phyloP scores from a whole-genome alignment of 2,113 vertebrate genomes.

The Anoura caudifer region DNA sequence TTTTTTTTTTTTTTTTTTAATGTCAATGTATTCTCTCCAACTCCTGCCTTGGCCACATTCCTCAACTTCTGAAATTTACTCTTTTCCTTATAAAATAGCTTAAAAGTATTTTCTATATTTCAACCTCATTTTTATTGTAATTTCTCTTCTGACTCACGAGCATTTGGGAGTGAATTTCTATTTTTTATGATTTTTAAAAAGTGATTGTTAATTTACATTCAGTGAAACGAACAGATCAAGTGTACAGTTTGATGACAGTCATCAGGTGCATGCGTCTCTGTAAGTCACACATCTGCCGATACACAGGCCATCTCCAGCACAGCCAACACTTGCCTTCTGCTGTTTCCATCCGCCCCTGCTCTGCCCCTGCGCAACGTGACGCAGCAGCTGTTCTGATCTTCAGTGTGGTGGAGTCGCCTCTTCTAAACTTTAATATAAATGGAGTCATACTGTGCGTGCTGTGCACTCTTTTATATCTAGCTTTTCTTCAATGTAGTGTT shows the following conservation, averaged over 20 bases:
- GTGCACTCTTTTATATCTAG: not conserved
- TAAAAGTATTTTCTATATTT: not conserved
- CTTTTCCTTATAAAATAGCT: not conserved
- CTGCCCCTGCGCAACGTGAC: not conserved
- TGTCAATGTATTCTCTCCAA: not conserved
- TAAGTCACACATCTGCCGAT: not conserved
- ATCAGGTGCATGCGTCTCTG: not conserved
- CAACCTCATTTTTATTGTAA: not conserved
- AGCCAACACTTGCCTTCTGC: not conserved
- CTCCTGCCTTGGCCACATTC: not conserved
- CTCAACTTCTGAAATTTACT: not conserved
- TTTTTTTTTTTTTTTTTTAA: not conserved
- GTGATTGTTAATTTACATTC: not conserved
- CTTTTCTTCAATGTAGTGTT: not conserved
- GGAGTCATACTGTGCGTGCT: not conserved
- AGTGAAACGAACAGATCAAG: not conserved
- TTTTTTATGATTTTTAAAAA: not conserved
- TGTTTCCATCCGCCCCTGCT: not conserved
- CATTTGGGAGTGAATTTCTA: slow-evolving; percentile 6
- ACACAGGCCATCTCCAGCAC: not conserved
- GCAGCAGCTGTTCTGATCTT: not conserved
- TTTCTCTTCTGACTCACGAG: not conserved
- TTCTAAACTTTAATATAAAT: not conserved
- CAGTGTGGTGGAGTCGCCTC: not conserved
- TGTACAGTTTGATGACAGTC: not conserved